Base-by-base conservation (phyloP, 2,113 vertebrate species). In the Heterotilapia buettikoferi region DNA sequence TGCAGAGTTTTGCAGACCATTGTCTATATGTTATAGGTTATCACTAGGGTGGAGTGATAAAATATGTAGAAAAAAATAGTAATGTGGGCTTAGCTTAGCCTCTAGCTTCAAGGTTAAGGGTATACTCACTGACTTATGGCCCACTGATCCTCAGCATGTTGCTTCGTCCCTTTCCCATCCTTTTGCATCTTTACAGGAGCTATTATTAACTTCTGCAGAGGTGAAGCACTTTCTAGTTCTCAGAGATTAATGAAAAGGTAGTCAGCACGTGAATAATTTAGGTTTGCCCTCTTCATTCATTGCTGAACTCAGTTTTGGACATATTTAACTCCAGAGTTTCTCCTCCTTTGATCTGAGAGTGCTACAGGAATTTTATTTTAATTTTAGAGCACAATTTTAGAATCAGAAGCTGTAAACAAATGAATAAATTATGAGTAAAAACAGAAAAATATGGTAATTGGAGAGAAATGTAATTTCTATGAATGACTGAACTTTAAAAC, bases 181-280 rank as follows among this genome's bases (percentile, higher is more conserved):
- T 71, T 90, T 78, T 5, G 6, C 50, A 87, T 88, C 54, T 90
- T 90, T 84, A 66, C 76, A 90, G 81, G 76, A 90, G 78, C 93
- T 96, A 94, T 94, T 94, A 91, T 92, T 96, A 95, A 92, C 90
- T 92, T n/a, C 68, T 84, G 90, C 73, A 84, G 89, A 93, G 92
- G 90, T 92, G 89, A 93, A 92, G 88, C 82, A 87, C 92, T 93
- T 90, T 88, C 73, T 80, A 84, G 80, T 88, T 91, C 82, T 92
- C 85, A n/a, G 86, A 92, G 89, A 94, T 94, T 90, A 94, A 94
- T 94, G 92, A 94, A 94, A 93, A 94, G 93, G 92, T 93, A 90
- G 93, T 93, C 89, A 88, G 89, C 89, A 33, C 40, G 82, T 95
- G 91, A 94, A 95, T 95, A 92, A 94, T 95, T 96, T 92, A 96